These are phyloP conservation scores for Acyrthosiphon pisum DNA, from an alignment of 1,140 invertebrate genomes.

Conservation along the genomic window DNA sequence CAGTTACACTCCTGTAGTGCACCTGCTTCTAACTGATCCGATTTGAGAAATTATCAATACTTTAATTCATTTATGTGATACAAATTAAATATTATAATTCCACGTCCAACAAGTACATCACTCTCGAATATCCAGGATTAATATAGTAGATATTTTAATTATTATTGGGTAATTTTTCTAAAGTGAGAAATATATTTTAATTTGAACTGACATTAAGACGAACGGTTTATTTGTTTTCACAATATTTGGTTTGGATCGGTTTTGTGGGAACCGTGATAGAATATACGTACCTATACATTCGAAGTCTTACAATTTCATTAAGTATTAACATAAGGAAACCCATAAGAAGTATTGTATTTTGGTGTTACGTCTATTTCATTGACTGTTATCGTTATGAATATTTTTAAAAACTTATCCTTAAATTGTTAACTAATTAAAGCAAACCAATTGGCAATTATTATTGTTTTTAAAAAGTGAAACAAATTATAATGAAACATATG, in stretches of 20 bases:
- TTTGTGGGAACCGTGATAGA: background rate
- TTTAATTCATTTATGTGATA: background rate
- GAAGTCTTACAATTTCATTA: background rate
- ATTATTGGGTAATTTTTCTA: background rate
- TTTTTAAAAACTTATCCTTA: no score
- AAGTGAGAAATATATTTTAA: background rate
- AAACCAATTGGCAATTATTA: background rate
- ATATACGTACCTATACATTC: background rate
- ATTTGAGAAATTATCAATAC: background rate
- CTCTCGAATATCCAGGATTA: background rate
- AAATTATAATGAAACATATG: background rate
- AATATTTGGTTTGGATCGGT: background rate
- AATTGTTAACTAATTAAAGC: background rate
- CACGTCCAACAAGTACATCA: background rate
- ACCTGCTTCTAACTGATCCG: background rate
- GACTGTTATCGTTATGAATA: no score
- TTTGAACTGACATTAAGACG: background rate
- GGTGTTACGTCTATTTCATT: no score
- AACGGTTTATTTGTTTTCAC: background rate
- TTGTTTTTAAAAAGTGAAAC: background rate
- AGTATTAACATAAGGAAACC: background rate
- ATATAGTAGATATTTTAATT: background rate
- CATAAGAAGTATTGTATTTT: no score
- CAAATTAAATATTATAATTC: background rate
- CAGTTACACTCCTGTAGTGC: background rate